Evolutionary conservation across 2,888 invertebrate species (phyloP), one percentile per base, ranked within the genome.

Genomic region (Limnephilus lunatus): DNA sequence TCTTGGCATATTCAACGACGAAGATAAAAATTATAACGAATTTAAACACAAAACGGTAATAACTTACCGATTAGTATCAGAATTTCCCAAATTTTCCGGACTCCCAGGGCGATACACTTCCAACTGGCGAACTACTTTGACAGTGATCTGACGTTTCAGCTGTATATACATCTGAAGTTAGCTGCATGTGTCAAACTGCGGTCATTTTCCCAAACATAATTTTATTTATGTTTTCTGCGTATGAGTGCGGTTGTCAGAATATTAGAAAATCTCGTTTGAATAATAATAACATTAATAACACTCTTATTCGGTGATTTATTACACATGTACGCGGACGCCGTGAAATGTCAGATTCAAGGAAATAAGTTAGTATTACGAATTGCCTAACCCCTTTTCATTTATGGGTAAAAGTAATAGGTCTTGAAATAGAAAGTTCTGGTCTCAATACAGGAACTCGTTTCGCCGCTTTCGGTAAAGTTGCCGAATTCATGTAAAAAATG

Each of bases 131-230:
- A 39, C 68, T 32, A 89, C 39, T 89, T 89, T 89, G 88, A 89
- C 88, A 89, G 88, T n/a, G 44, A 30, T 87, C 88, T 92, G 92
- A 91, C 92, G 91, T 92, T 92, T 92, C 87, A 39, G 81, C 91
- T 92, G 92, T 92, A 89, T 92, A 89, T 92, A 90, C 91, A 90
- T 91, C 80, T 92, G 92, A 92, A 92, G 92, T 90, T 87, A 83
- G 83, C 48, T 44, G 12, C 44, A 44, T 44, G 44, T 89, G 88
- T 91, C 89, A 91, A 53, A 86, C 9, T 68, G 68, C 68, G 68
- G 25, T 7, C 25, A 19, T 25, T 68, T 53, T 68, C 25, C 25
- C 68, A 68, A 68, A 68, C 25, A 68, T 25, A 25, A 0, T 25
- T 68, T 68, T 68, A n/a, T 68, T 44, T 68, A 7, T 68, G 4